Base-by-base conservation (phyloP, 2,888 invertebrate species). In the Drosophila suboccidentalis region DNA sequence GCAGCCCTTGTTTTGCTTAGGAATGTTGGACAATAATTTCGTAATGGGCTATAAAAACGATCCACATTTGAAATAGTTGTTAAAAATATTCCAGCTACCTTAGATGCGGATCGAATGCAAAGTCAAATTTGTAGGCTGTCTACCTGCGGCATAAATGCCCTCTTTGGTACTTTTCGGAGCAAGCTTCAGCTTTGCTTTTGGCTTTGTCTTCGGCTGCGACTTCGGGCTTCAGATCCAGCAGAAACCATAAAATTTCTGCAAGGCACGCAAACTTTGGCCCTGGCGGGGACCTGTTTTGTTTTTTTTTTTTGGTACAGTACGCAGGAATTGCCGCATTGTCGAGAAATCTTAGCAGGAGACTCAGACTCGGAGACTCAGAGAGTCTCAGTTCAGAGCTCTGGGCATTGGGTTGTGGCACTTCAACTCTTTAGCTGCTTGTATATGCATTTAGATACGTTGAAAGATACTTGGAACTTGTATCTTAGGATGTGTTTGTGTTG, bases 231-330 rank as follows among this genome's bases (percentile, higher is more conserved):
- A 46, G 43, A 46, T 50, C 43, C 58, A 73, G 58, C 68, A 61
- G 61, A 69, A 63, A 66, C 68, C 86, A 71, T 71, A 64, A 81
- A 84, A 77, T 61, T 63, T 63, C 13, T 63, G 87, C 89, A 81
- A 79, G 74, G 82, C 84, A 85, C 89, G 87, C 84, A 85, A 85
- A 85, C 89, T 89, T 85, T 85, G 89, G 84, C 89, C 76, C 72
- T 60, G 72, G 41, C 54, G 58, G 73, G 74, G 83, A 87, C 89
- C 87, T 81, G 89, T 84, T 84, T 53, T 38, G n/a, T n/a, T 22
- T 26, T 53, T n/a, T 38, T 22, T 13, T 44, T 55, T 55, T 44
- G 57, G 84, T 84, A 84, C 89, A 88, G 84, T 84, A 78, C 78
- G 78, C 86, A 80, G 89, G 71, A 81, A 67, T 68, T 44, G 67